Percentiles rank a stretch among this genome's conserved stretches.
Evolutionary conservation across 2,113 vertebrate genomes (phyloP).

Genomic region (Rhegmatorhina hoffmannsi): DNA sequence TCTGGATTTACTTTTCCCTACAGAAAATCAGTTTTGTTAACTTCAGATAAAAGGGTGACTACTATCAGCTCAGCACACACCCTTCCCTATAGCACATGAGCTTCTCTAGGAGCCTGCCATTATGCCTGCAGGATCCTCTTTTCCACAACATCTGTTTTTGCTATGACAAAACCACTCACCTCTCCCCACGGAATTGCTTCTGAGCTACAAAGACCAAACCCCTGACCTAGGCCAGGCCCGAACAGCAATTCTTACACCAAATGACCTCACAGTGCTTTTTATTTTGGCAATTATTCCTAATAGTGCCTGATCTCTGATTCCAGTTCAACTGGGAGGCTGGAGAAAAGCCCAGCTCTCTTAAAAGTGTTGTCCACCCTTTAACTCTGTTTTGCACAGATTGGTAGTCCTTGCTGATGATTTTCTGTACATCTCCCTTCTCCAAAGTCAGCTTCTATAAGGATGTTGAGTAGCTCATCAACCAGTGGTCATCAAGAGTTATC

Average conservation of each 20-base stretch:
- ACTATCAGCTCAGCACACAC: background rate
- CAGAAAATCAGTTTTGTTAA: background rate
- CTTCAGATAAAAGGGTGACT: background rate
- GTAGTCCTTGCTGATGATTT: background rate
- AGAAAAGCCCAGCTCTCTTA: background rate
- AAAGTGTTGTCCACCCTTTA: background rate
- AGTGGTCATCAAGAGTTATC: background rate
- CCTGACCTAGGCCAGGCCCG: background rate
- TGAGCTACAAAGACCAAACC: background rate
- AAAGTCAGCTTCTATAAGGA: background rate
- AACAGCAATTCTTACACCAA: background rate
- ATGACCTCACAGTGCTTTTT: background rate
- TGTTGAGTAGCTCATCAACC: background rate
- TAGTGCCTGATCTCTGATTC: conserved; percentile 15
- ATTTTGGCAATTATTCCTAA: background rate
- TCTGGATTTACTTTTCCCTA: background rate
- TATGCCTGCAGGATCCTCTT: background rate
- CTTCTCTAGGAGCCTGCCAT: background rate
- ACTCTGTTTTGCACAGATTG: background rate
- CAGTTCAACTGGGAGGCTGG: conserved; percentile 15
- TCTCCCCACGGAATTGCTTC: background rate
- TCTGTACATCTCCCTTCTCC: background rate
- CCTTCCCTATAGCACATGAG: background rate
- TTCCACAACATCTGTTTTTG: background rate
- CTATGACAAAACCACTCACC: background rate